These are phyloP conservation scores for Neotragus pygmaeus DNA, from an alignment of 2,113 vertebrate genomes.

Conservation along the genomic window DNA sequence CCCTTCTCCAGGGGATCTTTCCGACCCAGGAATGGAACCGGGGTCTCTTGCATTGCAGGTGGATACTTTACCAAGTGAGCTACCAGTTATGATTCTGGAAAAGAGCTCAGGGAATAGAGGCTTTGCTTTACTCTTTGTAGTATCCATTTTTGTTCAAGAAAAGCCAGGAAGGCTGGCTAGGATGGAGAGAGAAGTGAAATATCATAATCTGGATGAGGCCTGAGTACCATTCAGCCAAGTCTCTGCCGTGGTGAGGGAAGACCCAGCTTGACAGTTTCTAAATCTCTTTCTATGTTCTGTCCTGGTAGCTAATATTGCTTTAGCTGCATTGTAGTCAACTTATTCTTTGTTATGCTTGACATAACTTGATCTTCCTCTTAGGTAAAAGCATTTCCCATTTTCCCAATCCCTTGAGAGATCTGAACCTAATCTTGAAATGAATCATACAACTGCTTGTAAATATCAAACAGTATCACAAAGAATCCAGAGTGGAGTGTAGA, in stretches of 20 bases:
- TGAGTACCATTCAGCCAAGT: neutral
- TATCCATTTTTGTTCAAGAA: neutral
- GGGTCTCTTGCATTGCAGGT: neutral
- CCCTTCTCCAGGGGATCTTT: neutral
- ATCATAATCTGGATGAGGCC: neutral
- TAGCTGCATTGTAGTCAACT: neutral
- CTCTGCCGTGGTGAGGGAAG: neutral
- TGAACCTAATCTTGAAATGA: conserved; percentile 32
- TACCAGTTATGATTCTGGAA: neutral
- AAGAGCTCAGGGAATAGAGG: neutral
- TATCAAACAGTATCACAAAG: neutral
- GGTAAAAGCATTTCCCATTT: neutral
- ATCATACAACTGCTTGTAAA: neutral
- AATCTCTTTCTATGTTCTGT: neutral
- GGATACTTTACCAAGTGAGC: neutral
- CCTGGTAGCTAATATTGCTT: neutral
- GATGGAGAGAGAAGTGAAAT: neutral
- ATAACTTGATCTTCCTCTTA: neutral
- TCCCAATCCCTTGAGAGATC: neutral
- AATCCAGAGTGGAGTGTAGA: neutral
- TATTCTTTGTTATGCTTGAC: neutral
- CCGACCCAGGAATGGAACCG: neutral
- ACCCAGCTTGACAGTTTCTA: no score
- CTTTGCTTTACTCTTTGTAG: neutral
- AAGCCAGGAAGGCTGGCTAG: neutral